Evolutionary conservation across 2,113 vertebrate species (phyloP).

Genomic region (Microcebus murinus): DNA sequence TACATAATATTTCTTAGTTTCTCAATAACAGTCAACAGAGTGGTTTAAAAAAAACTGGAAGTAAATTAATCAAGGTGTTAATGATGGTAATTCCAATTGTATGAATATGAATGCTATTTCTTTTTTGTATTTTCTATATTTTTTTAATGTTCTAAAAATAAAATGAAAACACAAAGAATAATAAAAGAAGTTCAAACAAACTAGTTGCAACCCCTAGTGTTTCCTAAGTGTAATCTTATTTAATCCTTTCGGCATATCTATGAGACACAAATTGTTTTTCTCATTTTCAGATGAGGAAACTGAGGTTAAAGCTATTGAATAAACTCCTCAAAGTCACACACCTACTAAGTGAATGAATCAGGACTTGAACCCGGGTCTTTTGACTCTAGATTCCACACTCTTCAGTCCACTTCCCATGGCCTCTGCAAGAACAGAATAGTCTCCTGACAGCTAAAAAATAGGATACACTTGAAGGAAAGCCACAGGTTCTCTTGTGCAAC

Average conservation of each 20-base stretch:
- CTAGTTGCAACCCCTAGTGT: not conserved
- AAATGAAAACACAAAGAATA: not conserved
- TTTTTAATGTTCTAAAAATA: conserved; percentile 11
- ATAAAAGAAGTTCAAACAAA: not conserved
- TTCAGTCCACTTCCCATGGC: not conserved
- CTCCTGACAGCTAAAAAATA: not conserved
- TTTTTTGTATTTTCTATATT: not conserved
- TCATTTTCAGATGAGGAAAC: not conserved
- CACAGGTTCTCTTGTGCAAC: not conserved
- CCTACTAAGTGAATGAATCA: not conserved
- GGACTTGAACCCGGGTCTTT: not conserved
- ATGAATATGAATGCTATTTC: not conserved
- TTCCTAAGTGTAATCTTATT: not conserved
- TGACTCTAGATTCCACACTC: not conserved
- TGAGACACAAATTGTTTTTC: not conserved
- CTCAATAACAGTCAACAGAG: not conserved
- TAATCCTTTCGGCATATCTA: not conserved
- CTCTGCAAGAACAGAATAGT: not conserved
- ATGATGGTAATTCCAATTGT: not conserved
- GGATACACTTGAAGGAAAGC: not conserved
- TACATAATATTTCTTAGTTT: not conserved
- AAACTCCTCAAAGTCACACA: not conserved
- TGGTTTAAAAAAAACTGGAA: not conserved
- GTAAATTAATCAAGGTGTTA: not conserved
- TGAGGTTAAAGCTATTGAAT: not conserved